Conservation (phyloP, 2,888 invertebrate species). For the Phaonia tiefii region DNA sequence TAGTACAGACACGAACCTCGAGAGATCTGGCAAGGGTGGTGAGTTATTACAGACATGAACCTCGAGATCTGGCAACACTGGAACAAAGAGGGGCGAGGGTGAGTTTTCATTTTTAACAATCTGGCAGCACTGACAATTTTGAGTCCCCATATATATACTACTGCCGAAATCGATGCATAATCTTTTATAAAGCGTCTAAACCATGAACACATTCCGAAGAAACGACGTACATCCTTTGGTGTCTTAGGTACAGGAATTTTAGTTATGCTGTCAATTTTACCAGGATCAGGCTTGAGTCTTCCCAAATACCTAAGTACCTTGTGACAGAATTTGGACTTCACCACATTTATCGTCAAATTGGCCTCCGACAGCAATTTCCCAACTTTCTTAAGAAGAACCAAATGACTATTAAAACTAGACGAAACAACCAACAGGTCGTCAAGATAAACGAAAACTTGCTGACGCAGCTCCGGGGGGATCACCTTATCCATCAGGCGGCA, state of each 20-base stretch:
- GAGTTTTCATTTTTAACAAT: too few relatives aligned
- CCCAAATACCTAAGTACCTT: slow-evolving; percentile 57
- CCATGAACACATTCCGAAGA: slow-evolving; percentile 66
- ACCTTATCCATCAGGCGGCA: slow-evolving; percentile 51
- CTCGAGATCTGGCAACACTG: too few relatives aligned
- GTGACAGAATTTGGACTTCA: slow-evolving; percentile 57
- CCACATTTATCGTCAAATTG: slow-evolving; percentile 57
- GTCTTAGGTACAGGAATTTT: slow-evolving; percentile 51
- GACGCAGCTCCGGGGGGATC: slow-evolving; percentile 42
- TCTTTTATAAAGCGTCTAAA: slow-evolving; percentile 62
- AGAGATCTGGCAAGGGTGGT: too few relatives aligned
- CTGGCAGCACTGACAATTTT: too few relatives aligned
- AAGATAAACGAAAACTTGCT: slow-evolving; percentile 59
- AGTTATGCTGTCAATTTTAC: slow-evolving; percentile 43
- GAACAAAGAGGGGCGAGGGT: too few relatives aligned
- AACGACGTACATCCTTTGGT: slow-evolving; percentile 53
- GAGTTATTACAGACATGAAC: too few relatives aligned
- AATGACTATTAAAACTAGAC: slow-evolving; percentile 43
- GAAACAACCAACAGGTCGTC: slow-evolving; percentile 53
- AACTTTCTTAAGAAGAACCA: slow-evolving; percentile 37
- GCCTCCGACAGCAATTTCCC: slow-evolving; percentile 44
- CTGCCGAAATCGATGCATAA: slow-evolving; percentile 51
- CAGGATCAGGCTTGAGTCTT: slow-evolving; percentile 49
- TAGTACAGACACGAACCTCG: too few relatives aligned
- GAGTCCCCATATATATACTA: too few relatives aligned